Evolutionary conservation across 2,797 vertebrate species (phyloP).

Genomic region (Syndactyla subalaris): DNA sequence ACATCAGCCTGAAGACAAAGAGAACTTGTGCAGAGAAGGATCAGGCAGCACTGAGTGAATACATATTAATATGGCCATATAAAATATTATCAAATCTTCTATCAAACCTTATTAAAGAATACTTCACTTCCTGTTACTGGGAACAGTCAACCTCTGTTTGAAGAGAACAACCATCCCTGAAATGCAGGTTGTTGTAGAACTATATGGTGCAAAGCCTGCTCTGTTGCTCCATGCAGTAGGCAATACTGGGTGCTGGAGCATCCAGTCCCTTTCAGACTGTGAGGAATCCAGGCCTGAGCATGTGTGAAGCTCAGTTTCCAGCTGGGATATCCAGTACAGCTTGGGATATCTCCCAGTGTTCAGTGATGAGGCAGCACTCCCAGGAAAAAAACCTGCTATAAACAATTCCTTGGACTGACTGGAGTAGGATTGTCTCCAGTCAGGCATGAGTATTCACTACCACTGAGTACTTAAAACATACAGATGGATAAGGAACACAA

Average conservation of each 20-base stretch:
- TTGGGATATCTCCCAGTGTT: rapidly evolving
- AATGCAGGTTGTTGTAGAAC: not conserved
- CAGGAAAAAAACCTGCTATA: not conserved
- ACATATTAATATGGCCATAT: not conserved
- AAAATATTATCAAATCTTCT: not conserved
- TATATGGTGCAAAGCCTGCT: not conserved
- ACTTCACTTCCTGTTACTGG: not conserved
- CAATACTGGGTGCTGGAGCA: not conserved
- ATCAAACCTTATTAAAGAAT: not conserved
- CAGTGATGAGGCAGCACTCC: rapidly evolving
- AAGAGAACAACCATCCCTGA: not conserved
- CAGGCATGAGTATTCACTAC: not conserved
- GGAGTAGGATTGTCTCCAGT: not conserved
- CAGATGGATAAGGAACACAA: not conserved
- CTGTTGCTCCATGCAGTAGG: rapidly evolving
- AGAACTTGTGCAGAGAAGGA: not conserved
- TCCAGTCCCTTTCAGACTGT: not conserved
- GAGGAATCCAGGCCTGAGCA: not conserved
- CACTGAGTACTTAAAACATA: rapidly evolving
- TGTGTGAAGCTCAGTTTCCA: rapidly evolving
- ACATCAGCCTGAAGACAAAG: not conserved
- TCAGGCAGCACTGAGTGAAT: not conserved
- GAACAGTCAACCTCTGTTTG: not conserved
- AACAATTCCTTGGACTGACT: not conserved
- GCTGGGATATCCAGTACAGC: rapidly evolving